Percentiles rank a stretch among this genome's conserved stretches.
Evolutionary conservation across 2,888 invertebrate genomes (phyloP).

Genomic region (Pyrrhosoma nymphula): DNA sequence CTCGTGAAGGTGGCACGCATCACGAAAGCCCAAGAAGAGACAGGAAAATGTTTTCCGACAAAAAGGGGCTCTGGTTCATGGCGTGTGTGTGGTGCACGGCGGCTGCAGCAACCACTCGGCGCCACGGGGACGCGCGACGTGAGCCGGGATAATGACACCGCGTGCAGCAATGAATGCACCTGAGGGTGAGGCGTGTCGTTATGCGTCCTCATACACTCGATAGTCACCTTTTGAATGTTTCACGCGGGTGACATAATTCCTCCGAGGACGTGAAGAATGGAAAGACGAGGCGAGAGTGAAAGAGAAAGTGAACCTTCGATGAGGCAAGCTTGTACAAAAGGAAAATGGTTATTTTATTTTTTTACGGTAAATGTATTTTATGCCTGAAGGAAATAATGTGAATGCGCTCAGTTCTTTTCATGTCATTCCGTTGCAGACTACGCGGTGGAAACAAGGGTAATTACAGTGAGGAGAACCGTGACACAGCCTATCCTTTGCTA

Average conservation of each 20-base stretch:
- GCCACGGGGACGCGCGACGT: not conserved
- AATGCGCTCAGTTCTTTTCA: too few species aligned
- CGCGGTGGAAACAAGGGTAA: too few species aligned
- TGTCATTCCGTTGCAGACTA: too few species aligned
- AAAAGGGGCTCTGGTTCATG: not conserved
- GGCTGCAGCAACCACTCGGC: not conserved
- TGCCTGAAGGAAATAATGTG: not conserved
- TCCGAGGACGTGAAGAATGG: not conserved
- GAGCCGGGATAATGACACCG: not conserved
- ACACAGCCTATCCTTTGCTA: too few species aligned
- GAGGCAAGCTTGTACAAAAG: not conserved
- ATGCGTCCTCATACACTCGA: not conserved
- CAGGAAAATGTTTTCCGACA: not conserved
- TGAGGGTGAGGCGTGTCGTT: not conserved
- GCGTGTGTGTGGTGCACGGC: not conserved
- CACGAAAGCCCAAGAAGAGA: not conserved
- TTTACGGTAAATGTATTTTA: not conserved
- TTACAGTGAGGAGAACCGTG: too few species aligned
- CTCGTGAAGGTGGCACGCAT: not conserved
- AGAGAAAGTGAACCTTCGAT: not conserved
- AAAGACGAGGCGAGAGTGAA: not conserved
- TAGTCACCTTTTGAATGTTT: conserved; percentile 25
- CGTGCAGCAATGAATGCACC: not conserved
- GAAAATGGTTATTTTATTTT: not conserved
- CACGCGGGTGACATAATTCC: not conserved